A percentile compares a stretch with the other conserved stretches of the same genome.
Evolutionary conservation across 2,113 vertebrate species (phyloP).

Genomic region (Chitala chitala): DNA sequence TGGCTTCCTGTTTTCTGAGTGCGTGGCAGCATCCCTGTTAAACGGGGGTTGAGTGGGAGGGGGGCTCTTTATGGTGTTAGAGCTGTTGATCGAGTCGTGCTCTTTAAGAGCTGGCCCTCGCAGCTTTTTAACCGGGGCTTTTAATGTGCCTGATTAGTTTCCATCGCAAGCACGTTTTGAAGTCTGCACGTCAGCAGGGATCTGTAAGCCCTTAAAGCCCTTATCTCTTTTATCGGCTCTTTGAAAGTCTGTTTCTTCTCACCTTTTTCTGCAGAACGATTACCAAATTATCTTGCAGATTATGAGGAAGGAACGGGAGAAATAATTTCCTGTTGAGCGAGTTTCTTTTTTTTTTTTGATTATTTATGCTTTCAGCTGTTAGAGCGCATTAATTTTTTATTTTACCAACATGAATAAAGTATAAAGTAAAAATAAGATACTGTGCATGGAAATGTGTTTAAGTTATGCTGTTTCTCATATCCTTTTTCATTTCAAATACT

Average conservation of each 20-base stretch:
- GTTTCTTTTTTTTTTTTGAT: constrained; percentile 1
- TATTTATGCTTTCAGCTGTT: constrained; percentile 8
- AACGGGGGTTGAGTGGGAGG: background rate
- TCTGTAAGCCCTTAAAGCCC: background rate
- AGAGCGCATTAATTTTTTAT: constrained; percentile 14
- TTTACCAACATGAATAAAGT: background rate
- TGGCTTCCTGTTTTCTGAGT: background rate
- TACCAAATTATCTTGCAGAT: background rate
- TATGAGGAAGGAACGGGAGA: background rate
- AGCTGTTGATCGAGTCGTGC: background rate
- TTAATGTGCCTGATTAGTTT: background rate
- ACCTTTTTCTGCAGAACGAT: background rate
- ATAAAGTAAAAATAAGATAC: background rate
- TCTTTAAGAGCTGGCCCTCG: background rate
- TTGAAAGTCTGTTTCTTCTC: no score
- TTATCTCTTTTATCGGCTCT: constrained; percentile 6
- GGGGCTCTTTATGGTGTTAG: no score
- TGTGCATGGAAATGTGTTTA: no score
- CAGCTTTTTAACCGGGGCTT: background rate
- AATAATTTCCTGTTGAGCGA: background rate
- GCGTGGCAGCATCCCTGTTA: background rate
- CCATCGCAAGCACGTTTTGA: background rate
- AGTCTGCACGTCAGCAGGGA: background rate
- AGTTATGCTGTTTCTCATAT: constrained; percentile 8
- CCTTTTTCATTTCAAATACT: background rate